phyloP scores from a whole-genome alignment of 2,888 invertebrate species.

The Polietes domitor region DNA sequence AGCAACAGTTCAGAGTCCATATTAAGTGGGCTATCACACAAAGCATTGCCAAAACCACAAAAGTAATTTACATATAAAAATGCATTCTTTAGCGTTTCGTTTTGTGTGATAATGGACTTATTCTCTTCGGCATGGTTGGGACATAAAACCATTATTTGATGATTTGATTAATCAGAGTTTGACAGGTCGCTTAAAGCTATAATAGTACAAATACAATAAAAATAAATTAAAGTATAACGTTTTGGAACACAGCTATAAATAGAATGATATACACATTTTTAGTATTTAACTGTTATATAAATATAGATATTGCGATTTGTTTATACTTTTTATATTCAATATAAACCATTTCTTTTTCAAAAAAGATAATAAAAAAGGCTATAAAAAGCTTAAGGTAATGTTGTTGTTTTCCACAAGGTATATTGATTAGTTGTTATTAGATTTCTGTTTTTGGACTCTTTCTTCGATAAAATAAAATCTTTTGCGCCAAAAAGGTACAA shows the following conservation, averaged over 20 bases:
- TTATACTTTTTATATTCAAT: conserved; percentile 3
- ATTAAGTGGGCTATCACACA: too few relatives aligned
- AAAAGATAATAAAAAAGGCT: conserved; percentile 32
- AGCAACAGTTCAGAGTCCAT: too few relatives aligned
- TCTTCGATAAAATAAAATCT: conserved; percentile 8
- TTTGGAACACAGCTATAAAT: conserved; percentile 27
- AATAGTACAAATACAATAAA: background rate
- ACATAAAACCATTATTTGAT: too few relatives aligned
- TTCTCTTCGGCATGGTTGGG: too few relatives aligned
- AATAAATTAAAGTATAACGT: conserved; percentile 7
- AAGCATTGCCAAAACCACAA: too few relatives aligned
- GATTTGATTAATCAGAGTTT: background rate
- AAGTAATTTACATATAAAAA: too few relatives aligned
- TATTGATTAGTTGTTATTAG: background rate
- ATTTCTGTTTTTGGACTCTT: conserved; percentile 1
- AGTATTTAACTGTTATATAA: background rate
- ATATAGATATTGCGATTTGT: conserved; percentile 27
- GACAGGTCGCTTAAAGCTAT: background rate
- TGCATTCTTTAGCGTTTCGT: too few relatives aligned
- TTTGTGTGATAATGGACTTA: too few relatives aligned
- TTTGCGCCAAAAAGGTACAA: conserved; percentile 41
- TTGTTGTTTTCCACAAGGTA: conserved; percentile 12
- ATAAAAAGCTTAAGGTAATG: conserved; percentile 27
- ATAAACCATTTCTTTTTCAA: conserved; percentile 6
- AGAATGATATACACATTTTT: conserved; percentile 20